Evolutionary conservation across 2,888 invertebrate species (phyloP), one percentile per base, ranked within the genome.

Genomic region (Eulithis prunata): DNA sequence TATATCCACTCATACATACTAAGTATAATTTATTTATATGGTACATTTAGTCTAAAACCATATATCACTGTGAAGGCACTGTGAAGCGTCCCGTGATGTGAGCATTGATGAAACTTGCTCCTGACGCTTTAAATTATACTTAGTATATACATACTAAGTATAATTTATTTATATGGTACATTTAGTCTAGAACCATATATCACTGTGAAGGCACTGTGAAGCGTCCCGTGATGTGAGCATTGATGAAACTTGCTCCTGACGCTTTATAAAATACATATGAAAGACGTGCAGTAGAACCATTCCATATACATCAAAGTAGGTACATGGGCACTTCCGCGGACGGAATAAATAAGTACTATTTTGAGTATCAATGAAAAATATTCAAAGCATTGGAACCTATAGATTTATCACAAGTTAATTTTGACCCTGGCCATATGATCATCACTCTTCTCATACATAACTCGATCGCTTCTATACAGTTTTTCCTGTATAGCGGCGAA

Each of bases 401-500:
- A 47, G 4, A 32, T 5, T 45, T 67, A 71, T 83, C 76, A 85
- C 74, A 86, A 77, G 62, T 80, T 84, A 59, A 92, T 86, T 76
- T 85, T 87, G 5, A 91, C 89, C 46, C 84, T 84, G 38, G 84
- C 87, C 73, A 83, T 78, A 11, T 85, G 79, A 71, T 88, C 88
- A 38, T 86, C 86, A 58, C 73, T 80, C 67, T 88, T 91, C 57
- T 89, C 85, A 70, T 86, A 91, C 11, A 84, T 75, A 7, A 90
- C 90, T 77, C 82, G 88, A 57, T 89, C 83, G 53, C 82, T 84
- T 28, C 81, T 82, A 73, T 93, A 89, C 55, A 94, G 76, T 75
- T 84, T 90, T 65, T 91, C 90, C 74, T 94, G 94, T 74, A 95
- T 94, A 66, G 94, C 94, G 14, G 94, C 94, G 64, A 94, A 92